Percentiles rank a stretch among this genome's conserved stretches.
Evolutionary conservation across 2,113 vertebrate species (phyloP).

Genomic region (Aramus guarauna): DNA sequence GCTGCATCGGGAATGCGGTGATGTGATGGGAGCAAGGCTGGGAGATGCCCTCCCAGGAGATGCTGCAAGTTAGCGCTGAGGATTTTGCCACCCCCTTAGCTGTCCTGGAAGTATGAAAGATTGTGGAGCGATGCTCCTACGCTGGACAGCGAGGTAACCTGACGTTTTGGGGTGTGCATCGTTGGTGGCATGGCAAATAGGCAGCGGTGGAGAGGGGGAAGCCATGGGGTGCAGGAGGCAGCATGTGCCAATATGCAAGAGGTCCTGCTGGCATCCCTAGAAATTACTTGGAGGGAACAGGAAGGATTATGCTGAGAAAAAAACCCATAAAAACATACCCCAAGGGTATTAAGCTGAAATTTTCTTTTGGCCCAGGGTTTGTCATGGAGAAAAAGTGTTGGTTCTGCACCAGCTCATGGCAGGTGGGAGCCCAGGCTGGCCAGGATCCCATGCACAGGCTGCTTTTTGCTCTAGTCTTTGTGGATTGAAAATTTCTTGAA

Average conservation of each 20-base stretch:
- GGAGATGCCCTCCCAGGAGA: not conserved
- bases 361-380: not conserved
- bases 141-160: not conserved
- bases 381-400: not conserved
- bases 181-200: not conserved
- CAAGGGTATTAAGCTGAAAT: not conserved
- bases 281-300: not conserved
- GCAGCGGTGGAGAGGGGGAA: not conserved
- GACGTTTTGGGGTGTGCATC: not conserved
- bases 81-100: not conserved
- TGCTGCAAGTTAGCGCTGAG: not conserved
- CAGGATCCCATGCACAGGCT: rapidly evolving
- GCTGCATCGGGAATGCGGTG: not conserved
- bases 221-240: not conserved
- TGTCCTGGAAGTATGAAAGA: rapidly evolving
- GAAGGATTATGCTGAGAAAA: not conserved
- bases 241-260: rapidly evolving
- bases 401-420: not conserved
- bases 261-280: not conserved
- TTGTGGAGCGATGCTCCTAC: not conserved
- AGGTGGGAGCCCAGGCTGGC: not conserved
- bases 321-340: not conserved
- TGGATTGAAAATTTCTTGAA: not conserved
- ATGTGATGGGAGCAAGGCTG: not conserved
- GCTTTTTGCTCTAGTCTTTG: not conserved